phyloP scores from a whole-genome alignment of 2,797 vertebrate species.

The Novumbra hubbsi region DNA sequence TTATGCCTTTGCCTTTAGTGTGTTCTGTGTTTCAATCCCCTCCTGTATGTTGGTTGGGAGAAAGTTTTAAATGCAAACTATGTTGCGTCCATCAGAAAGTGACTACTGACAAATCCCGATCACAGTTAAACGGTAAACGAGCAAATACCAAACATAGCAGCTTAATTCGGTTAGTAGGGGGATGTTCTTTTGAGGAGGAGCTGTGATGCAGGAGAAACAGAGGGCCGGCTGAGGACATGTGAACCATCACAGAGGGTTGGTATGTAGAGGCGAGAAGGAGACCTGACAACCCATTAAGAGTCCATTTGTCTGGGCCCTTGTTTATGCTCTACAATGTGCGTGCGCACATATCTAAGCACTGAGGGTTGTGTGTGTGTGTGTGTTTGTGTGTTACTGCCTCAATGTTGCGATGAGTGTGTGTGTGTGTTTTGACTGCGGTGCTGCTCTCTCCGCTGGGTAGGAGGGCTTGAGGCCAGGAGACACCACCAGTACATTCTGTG shows the following conservation, averaged over 20 bases:
- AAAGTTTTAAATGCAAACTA: too few relatives aligned
- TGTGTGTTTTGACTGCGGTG: constrained; percentile 6
- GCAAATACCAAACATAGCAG: too few relatives aligned
- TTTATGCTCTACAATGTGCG: background rate
- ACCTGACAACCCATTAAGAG: too few relatives aligned
- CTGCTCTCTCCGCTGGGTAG: constrained; percentile 64
- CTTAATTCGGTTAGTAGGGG: too few relatives aligned
- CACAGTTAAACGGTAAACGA: too few relatives aligned
- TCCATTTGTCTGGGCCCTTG: background rate
- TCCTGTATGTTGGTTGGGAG: background rate
- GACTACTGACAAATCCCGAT: too few relatives aligned
- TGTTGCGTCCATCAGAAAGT: too few relatives aligned
- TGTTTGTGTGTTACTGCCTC: background rate
- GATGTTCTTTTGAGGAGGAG: too few relatives aligned
- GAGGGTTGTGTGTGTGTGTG: background rate
- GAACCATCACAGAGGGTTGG: too few relatives aligned
- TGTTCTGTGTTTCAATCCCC: background rate
- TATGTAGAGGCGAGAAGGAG: too few relatives aligned
- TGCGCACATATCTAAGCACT: background rate
- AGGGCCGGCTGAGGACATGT: too few relatives aligned
- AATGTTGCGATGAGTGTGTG: constrained; percentile 14
- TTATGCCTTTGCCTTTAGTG: background rate
- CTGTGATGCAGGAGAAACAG: too few relatives aligned
- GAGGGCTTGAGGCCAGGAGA: constrained; percentile 97
- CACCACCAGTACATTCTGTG: constrained; percentile 98